Percentiles rank a stretch among this genome's conserved stretches.
Conservation (phyloP, 1,140 invertebrate genomes). For the Drosophila virilis region DNA sequence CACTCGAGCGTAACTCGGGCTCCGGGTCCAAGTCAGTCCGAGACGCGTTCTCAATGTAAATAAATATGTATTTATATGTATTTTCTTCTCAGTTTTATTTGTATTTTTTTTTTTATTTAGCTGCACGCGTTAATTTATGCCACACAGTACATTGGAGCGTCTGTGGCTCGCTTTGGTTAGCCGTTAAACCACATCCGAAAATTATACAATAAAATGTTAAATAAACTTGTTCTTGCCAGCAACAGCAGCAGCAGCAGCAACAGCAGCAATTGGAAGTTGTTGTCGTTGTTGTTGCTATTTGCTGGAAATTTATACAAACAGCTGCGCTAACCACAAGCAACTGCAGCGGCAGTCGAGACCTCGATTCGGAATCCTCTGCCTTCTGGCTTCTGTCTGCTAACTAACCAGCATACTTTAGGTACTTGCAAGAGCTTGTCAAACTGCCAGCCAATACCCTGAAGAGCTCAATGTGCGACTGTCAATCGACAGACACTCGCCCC, state of each 20-base stretch:
- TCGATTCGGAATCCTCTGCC: conserved; percentile 30
- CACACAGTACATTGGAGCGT: conserved; percentile 44
- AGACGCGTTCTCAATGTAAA: conserved; percentile 59
- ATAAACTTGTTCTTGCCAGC: conserved; percentile 54
- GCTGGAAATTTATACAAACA: conserved; percentile 71
- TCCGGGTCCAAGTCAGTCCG: conserved; percentile 6
- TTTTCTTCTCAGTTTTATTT: conserved; percentile 56
- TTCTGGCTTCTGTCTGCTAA: conserved; percentile 10
- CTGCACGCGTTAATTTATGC: conserved; percentile 81
- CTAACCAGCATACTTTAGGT: conserved; percentile 8
- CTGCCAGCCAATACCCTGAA: conserved; percentile 25
- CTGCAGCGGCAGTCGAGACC: conserved; percentile 56
- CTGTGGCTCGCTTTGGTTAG: conserved; percentile 29
- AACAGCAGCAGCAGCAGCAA: not conserved
- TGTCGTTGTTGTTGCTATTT: conserved; percentile 44
- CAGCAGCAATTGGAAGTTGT: conserved; percentile 40
- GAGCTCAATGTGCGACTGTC: conserved; percentile 27
- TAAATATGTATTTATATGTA: conserved; percentile 78
- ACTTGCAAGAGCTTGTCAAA: conserved; percentile 55
- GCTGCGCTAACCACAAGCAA: conserved; percentile 66
- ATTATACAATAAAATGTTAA: conserved; percentile 83
- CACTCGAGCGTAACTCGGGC: conserved; percentile 53
- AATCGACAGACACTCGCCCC: conserved; percentile 48
- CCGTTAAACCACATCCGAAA: conserved; percentile 76
- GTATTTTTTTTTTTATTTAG: conserved; percentile 54